Evolutionary conservation across 2,113 vertebrate species (phyloP).

Genomic region (Chionomys nivalis): DNA sequence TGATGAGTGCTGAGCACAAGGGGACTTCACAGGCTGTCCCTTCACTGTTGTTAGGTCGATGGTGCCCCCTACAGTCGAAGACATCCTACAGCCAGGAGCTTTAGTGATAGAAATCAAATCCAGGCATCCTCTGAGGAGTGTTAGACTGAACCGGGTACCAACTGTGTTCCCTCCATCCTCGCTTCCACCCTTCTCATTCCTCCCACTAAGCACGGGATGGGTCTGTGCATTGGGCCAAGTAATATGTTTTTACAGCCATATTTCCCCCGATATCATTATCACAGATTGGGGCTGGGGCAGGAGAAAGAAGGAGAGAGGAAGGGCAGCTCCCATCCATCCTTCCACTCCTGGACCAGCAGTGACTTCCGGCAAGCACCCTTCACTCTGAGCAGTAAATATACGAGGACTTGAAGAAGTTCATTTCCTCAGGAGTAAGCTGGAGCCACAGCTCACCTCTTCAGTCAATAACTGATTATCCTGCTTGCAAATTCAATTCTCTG

Average conservation of each 20-base stretch:
- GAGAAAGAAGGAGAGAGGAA: rapidly evolving
- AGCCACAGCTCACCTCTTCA: background rate
- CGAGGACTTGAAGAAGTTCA: slow-evolving; percentile 43
- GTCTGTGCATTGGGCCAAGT: background rate
- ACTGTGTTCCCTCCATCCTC: background rate
- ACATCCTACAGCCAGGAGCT: background rate
- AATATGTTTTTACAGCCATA: rapidly evolving
- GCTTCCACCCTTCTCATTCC: background rate
- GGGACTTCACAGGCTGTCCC: background rate
- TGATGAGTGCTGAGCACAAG: background rate
- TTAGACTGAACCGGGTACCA: rapidly evolving
- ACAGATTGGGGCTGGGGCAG: rapidly evolving
- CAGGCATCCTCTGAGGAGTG: background rate
- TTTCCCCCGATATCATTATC: background rate
- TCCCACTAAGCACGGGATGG: rapidly evolving
- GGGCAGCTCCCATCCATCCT: background rate
- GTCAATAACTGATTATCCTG: slow-evolving; percentile 75
- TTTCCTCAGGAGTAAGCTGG: slow-evolving; percentile 44
- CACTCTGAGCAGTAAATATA: background rate
- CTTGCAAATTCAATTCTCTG: slow-evolving; percentile 67
- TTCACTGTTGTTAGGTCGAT: background rate
- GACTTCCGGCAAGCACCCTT: background rate
- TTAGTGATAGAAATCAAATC: too few relatives aligned
- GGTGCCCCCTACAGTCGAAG: slow-evolving; percentile 18
- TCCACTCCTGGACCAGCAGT: rapidly evolving